Conservation (phyloP, 2,888 invertebrate species). For the Creontiades dilutus region DNA sequence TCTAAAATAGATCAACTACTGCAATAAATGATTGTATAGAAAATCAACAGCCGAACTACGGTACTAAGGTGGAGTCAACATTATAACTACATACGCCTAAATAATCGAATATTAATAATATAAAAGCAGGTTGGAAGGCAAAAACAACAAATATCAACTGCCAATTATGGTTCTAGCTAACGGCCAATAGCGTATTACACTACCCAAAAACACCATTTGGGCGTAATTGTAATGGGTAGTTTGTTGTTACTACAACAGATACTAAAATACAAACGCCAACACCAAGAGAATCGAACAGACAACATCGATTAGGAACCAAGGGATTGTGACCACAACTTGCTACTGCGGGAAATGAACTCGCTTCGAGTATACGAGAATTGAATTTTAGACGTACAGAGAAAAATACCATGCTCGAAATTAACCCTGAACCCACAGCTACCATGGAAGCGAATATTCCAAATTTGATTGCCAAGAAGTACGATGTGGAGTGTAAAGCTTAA, state of each 20-base stretch:
- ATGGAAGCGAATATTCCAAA: too few species aligned
- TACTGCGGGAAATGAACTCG: background rate
- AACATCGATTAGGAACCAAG: conserved; percentile 51
- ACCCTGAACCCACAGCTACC: too few species aligned
- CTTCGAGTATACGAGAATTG: too few species aligned
- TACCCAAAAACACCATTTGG: background rate
- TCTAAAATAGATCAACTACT: background rate
- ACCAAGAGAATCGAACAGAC: background rate
- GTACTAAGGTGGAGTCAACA: background rate
- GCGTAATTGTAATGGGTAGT: too few species aligned
- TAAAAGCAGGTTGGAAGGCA: background rate
- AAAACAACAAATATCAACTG: background rate
- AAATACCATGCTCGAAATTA: too few species aligned
- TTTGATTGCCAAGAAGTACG: too few species aligned
- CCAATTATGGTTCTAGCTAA: background rate
- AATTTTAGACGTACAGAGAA: too few species aligned
- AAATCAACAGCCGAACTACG: background rate
- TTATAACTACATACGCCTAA: background rate
- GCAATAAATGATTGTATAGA: background rate
- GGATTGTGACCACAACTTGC: conserved; percentile 68
- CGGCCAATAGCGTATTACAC: background rate
- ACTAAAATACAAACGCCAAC: conserved; percentile 5
- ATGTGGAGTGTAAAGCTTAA: too few species aligned
- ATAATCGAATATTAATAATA: background rate
- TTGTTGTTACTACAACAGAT: background rate